A percentile compares a stretch with the other conserved stretches of the same genome.
Evolutionary conservation across 2,797 vertebrate genomes (phyloP).

Genomic region (Muraenolepis orangiensis): DNA sequence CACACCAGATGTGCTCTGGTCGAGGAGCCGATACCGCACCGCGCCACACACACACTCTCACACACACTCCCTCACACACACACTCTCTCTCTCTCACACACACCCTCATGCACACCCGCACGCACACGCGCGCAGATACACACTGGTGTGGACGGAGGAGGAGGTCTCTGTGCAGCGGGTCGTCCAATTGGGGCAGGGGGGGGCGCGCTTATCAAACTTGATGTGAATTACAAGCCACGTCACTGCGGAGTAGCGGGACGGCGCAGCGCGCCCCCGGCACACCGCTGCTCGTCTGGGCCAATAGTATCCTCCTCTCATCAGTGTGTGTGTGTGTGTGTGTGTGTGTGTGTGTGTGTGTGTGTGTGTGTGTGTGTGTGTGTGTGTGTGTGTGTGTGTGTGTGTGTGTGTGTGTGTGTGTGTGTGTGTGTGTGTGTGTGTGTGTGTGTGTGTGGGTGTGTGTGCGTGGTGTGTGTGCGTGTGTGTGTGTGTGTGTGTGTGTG

Average conservation of each 20-base stretch:
- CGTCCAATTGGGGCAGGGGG: conserved; percentile 77
- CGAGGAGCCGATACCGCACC: not conserved
- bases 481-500: too few relatives aligned
- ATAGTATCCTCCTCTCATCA: not conserved
- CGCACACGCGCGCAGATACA: conserved; percentile 31
- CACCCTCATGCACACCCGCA: too few relatives aligned
- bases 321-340: conserved; percentile 1
- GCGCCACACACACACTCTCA: not conserved
- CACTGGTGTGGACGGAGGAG: conserved; percentile 70
- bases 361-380: conserved; percentile 31
- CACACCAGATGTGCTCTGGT: not conserved
- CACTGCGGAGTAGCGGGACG: not conserved
- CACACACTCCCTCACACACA: not conserved
- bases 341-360: conserved; percentile 20
- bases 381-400: conserved; percentile 5
- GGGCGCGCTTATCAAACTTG: conserved; percentile 86
- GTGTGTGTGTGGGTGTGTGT: too few relatives aligned
- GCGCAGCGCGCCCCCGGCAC: not conserved
- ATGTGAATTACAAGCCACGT: conserved; percentile 78
- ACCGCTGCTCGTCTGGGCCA: not conserved
- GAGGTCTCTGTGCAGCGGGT: conserved; percentile 59
- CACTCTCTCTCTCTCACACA: not conserved
- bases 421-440: not conserved
- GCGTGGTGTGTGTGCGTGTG: too few relatives aligned
- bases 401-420: not conserved